These are phyloP conservation scores for Oxystoma pomonae DNA, from an alignment of 2,888 invertebrate species.

Conservation along the genomic window DNA sequence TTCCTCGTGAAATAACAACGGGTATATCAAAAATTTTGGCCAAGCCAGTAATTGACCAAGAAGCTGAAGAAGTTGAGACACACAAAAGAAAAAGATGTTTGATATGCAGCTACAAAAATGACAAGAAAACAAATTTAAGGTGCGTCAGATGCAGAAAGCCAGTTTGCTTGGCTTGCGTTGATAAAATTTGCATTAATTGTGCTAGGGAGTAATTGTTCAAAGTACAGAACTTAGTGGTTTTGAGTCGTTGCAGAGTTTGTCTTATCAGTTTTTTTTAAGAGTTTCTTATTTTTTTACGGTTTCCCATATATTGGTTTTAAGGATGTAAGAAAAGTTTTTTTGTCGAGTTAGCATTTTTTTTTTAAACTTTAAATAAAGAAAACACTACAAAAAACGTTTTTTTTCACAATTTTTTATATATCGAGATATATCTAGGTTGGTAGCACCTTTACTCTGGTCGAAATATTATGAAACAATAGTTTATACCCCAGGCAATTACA, in stretches of 20 bases:
- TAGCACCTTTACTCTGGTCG: neutral
- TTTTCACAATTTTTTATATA: neutral
- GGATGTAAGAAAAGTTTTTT: neutral
- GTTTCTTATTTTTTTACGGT: neutral
- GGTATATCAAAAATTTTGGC: neutral
- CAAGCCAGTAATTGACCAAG: neutral
- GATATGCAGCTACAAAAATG: neutral
- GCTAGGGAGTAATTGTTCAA: neutral
- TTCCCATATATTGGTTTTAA: neutral
- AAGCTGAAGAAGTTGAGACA: neutral
- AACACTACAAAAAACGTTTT: neutral
- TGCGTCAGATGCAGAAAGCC: neutral
- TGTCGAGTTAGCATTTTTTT: neutral
- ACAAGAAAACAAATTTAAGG: neutral
- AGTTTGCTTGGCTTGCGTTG: neutral
- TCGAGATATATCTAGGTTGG: neutral
- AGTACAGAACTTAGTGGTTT: neutral
- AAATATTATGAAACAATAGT: neutral
- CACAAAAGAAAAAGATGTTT: neutral
- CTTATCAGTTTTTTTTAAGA: neutral
- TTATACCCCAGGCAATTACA: neutral
- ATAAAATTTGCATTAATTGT: neutral
- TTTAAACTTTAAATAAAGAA: neutral
- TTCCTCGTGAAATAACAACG: no score
- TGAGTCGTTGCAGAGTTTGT: neutral